Percentiles rank a stretch among this genome's conserved stretches.
Conservation (phyloP, 1,140 invertebrate species). For the Drosophila pruinosa region DNA sequence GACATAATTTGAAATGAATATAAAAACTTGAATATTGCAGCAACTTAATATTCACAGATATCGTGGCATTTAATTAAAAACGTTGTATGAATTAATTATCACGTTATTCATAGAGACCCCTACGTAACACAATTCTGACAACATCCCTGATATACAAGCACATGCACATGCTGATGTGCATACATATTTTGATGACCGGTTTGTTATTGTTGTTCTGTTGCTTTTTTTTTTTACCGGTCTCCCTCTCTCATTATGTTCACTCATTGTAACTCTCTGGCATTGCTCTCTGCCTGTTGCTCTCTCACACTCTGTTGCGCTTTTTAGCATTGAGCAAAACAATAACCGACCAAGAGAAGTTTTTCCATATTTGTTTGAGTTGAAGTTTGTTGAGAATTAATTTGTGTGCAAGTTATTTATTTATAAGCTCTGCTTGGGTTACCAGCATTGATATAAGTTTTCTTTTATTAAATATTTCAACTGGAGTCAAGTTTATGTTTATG, state of each 20-base stretch:
- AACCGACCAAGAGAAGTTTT: not conserved
- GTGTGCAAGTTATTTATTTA: not conserved
- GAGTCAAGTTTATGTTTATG: not conserved
- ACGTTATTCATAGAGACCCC: not conserved
- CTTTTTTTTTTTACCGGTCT: slow-evolving; percentile 29
- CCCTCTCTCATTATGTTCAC: not conserved
- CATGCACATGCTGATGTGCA: not conserved
- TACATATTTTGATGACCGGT: slow-evolving; percentile 23
- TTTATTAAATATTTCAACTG: not conserved
- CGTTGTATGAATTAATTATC: not conserved
- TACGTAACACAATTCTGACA: not conserved
- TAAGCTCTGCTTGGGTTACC: not conserved
- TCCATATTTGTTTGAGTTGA: too few relatives aligned
- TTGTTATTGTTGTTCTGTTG: slow-evolving; percentile 28
- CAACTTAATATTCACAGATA: not conserved
- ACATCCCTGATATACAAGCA: slow-evolving; percentile 3
- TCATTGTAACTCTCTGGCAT: not conserved
- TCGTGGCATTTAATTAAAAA: not conserved
- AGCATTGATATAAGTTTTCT: not conserved
- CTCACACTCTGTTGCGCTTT: not conserved
- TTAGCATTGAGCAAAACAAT: slow-evolving; percentile 16
- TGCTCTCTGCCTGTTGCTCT: not conserved
- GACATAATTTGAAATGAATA: not conserved
- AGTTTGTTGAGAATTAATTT: too few relatives aligned
- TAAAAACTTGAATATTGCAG: not conserved